These are phyloP conservation scores for Mastomys natalensis DNA, from an alignment of 2,113 vertebrate species.

Conservation along the genomic window DNA sequence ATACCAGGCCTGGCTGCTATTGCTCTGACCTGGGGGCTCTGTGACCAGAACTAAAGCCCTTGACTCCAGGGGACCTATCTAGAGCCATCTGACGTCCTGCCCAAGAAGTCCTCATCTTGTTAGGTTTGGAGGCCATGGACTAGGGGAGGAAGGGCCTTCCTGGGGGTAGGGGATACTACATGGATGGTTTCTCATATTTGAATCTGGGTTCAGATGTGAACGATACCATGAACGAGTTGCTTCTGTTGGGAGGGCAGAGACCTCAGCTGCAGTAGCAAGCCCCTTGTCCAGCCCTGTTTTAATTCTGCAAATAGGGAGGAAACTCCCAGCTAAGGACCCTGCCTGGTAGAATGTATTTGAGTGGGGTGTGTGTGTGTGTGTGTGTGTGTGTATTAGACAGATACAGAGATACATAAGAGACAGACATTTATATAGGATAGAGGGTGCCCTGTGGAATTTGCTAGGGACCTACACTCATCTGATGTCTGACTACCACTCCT, in stretches of 20 bases:
- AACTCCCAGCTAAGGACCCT: too few species aligned
- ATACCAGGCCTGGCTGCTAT: fast-evolving
- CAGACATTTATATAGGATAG: fast-evolving
- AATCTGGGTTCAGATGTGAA: background rate
- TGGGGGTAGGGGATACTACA: too few species aligned
- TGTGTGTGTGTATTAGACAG: background rate
- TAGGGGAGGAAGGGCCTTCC: background rate
- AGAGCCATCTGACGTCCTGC: background rate
- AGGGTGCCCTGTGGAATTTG: background rate
- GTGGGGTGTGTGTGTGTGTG: background rate
- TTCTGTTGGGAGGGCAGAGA: background rate
- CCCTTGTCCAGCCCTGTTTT: background rate
- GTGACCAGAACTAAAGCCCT: background rate
- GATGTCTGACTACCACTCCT: background rate
- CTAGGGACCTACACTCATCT: background rate
- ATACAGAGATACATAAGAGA: background rate
- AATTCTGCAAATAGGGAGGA: background rate
- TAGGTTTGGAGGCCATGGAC: background rate
- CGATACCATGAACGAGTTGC: background rate
- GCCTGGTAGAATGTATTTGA: background rate
- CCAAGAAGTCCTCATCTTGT: background rate
- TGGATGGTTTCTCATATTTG: background rate
- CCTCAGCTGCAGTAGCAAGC: background rate
- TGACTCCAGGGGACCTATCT: background rate
- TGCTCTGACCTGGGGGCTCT: background rate